Base-by-base conservation (phyloP, 2,888 invertebrate genomes). In the Ormyrus rosae region DNA sequence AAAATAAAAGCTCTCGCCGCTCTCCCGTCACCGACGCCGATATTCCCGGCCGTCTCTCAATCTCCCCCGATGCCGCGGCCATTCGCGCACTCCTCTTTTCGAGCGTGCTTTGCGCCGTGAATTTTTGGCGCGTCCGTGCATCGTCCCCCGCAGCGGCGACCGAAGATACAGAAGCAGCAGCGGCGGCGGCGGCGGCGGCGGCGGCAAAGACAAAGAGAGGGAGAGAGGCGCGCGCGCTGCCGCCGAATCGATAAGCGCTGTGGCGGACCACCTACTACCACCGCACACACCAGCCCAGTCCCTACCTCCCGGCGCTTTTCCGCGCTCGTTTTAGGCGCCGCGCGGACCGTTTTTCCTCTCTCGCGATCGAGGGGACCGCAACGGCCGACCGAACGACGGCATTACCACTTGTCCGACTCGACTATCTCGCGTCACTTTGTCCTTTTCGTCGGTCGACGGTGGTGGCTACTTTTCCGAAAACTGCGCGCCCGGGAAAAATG, bases 191-290 rank as follows among this genome's bases (percentile, higher is more conserved):
- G 34, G 34, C 34, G 51, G 46, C 51, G 34, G 34, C 34, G 34
- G 34, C 34, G 51, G 46, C 51, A 58, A 55, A 65, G 74, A 70
- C 13, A 60, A 61, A 56, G 67, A 73, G 50, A 9, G 67, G 50
- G 50, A 56, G 63, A 19, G 53, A 60, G 56, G 58, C 63, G 68
- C 69, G 80, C 83, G 34, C 34, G 34, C 34, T 34, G 34, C 34
- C 34, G 34, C 83, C 85, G 84, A 86, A 86, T 86, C 86, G 86
- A 87, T 87, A 86, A 85, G 84, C 84, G 82, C 79, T 83, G 73
- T 74, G 69, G 61, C 71, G 71, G 84, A 84, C 85, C 82, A 83
- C 84, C 84, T 19, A 83, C 84, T 72, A 64, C 56, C 73, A 48
- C 73, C 78, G 46, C 68, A 19, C 19, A 19, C 56, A 19, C n/a